Evolutionary conservation across 53 echinoderm and acorn worm species (phyloP).

Genomic region (Echinarachnius parma): DNA sequence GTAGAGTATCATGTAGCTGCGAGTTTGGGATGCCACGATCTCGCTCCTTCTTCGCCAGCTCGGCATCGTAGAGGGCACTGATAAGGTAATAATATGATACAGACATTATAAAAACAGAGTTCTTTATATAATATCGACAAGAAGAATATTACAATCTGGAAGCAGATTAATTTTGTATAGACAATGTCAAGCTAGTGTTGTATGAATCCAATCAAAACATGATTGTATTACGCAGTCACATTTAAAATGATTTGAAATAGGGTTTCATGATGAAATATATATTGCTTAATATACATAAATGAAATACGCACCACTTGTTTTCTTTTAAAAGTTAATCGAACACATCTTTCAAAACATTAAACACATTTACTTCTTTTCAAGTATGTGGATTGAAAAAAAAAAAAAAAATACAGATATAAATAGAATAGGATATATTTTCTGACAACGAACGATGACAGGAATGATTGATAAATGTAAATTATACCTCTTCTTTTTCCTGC

Average conservation of each 20-base stretch:
- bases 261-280: no score
- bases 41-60: conserved; percentile 76
- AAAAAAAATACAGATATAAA: not conserved
- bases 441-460: not conserved
- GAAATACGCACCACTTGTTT: no score
- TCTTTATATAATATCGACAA: not conserved
- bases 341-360: no score
- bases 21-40: conserved; percentile 70
- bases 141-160: no score
- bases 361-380: not conserved
- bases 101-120: not conserved
- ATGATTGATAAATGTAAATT: not conserved
- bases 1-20: conserved; percentile 91
- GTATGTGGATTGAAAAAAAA: not conserved
- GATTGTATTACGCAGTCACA: no score
- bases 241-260: no score
- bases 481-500: conserved; percentile 32
- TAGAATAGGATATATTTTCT: not conserved
- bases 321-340: no score
- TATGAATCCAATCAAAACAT: no score
- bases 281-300: no score
- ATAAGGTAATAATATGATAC: not conserved
- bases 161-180: no score
- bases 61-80: conserved; percentile 91
- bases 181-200: no score